Percentiles rank a stretch among this genome's conserved stretches.
Evolutionary conservation across 2,113 vertebrate species (phyloP).

Genomic region (Condylura cristata): DNA sequence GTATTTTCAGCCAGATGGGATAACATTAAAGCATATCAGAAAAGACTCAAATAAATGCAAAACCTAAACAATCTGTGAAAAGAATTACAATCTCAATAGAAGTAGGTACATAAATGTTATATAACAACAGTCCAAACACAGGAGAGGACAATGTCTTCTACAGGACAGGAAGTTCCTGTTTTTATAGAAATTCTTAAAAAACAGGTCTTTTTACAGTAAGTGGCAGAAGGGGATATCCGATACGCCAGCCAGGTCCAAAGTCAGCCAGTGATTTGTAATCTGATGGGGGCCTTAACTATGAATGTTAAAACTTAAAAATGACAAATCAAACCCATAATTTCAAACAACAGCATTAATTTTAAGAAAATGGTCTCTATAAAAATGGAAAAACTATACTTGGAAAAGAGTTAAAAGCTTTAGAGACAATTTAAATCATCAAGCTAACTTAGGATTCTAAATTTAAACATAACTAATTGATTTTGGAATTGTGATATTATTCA

Average conservation of each 20-base stretch:
- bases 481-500: not conserved
- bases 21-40: constrained; percentile 22
- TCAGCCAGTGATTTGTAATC: not conserved
- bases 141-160: not conserved
- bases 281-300: not conserved
- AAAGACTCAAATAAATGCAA: not conserved
- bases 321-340: not conserved
- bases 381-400: not conserved
- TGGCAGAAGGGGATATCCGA: not conserved
- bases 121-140: not conserved
- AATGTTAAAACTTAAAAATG: not conserved
- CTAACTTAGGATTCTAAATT: not conserved
- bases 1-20: not conserved
- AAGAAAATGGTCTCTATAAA: not conserved
- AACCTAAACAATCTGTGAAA: not conserved
- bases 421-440: not conserved
- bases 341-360: not conserved
- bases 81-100: not conserved
- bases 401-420: not conserved
- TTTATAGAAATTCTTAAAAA: not conserved
- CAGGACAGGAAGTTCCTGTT: not conserved
- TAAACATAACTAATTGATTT: constrained; percentile 13
- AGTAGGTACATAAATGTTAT: not conserved
- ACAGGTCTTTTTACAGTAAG: not conserved
- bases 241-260: not conserved